Evolutionary conservation across 23 tunicate genomes (phyloP), one percentile per base, ranked within the genome.

Genomic region (Trididemnum clinides): DNA sequence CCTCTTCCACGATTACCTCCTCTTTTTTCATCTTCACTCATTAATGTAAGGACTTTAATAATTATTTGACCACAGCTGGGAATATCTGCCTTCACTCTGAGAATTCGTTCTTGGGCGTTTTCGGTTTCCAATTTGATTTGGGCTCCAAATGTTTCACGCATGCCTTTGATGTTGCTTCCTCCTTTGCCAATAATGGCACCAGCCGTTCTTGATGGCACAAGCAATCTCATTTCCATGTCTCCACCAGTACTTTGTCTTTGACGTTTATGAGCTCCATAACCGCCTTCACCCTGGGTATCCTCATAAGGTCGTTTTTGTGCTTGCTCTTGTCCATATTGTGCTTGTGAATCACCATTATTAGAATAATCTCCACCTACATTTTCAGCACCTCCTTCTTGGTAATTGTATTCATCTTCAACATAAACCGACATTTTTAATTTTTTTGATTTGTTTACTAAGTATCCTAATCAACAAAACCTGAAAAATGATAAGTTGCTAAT

Each of bases 101-200:
- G 64, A 31, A 96, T 89, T 26, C 99, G 76, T 51, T 96, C 97
- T 35, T 75, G 80, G 31, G 99, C 84, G 27, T 75, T 54, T 33
- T 86, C 82, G 72, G 89, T 88, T 19, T 92, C 97, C 65, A 96
- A 72, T 32, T 96, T 88, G 26, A 96, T 91, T 50, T 88, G 90
- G 34, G 98, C 98, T 22, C 86, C 90, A 74, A 88, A 93, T 6
- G 78, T 80, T 57, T 88, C 84, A 3, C 98, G 44, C 86, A 93
- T 78, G 21, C 85, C 98, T 57, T 93, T 88, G 64, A 93, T 93
- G 66, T 88, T 89, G 2, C 63, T 32, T 1, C 98, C 98, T 0
- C 93, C 87, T 80, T 88, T 93, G 39, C 98, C 98, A 84, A 93
- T 93, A 37, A 93, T 88, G 6, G 94, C 98, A 12, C 98, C 98